phyloP scores from a whole-genome alignment of 2,113 vertebrate species.

The Chaenogobius annularis region DNA sequence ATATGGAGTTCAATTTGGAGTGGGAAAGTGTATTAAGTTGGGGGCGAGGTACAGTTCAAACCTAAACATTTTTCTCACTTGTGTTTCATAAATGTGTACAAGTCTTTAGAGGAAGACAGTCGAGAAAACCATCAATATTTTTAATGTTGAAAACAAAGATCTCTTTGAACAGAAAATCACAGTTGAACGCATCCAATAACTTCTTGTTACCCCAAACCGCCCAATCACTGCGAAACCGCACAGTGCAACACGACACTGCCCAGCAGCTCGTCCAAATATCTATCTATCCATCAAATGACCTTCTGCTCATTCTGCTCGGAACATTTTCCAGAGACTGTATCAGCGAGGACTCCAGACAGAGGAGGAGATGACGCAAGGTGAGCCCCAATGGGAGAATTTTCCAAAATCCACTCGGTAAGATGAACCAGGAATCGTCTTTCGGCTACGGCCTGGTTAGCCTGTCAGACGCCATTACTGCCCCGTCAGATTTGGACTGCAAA shows the following conservation, averaged over 20 bases:
- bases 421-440: conserved; percentile 68
- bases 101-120: no score
- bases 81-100: no score
- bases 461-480: conserved; percentile 49
- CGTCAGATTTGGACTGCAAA: conserved; percentile 14
- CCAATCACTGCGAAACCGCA: conserved; percentile 39
- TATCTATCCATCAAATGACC: conserved; percentile 17
- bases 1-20: no score
- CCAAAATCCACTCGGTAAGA: conserved; percentile 14
- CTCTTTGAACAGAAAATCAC: not conserved
- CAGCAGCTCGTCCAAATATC: conserved; percentile 19
- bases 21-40: no score
- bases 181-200: conserved; percentile 1
- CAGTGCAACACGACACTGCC: conserved; percentile 12
- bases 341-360: conserved; percentile 24
- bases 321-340: conserved; percentile 31
- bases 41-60: no score
- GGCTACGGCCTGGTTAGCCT: conserved; percentile 61
- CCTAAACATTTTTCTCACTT: no score
- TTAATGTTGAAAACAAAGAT: not conserved
- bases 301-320: conserved; percentile 14
- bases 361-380: conserved; percentile 3
- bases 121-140: no score
- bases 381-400: conserved; percentile 41
- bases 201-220: conserved; percentile 18